These are phyloP conservation scores for Magallana nippona DNA, from an alignment of 2,888 invertebrate species.

Conservation along the genomic window DNA sequence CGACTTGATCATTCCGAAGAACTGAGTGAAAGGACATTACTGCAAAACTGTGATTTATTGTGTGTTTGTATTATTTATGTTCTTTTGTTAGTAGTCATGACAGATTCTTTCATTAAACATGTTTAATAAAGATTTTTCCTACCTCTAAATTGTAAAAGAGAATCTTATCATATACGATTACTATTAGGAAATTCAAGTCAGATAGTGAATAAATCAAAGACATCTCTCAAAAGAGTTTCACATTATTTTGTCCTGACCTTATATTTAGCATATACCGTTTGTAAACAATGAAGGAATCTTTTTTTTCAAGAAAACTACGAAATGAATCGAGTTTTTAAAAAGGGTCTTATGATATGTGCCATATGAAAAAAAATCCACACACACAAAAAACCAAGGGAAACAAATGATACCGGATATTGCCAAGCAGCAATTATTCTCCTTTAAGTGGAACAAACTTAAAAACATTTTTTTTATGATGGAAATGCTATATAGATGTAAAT, in stretches of 20 bases:
- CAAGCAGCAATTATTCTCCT: too few species aligned
- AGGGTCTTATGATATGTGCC: too few species aligned
- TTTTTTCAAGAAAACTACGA: too few species aligned
- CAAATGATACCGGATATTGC: too few species aligned
- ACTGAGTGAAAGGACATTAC: constrained; percentile 21
- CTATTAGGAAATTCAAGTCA: not conserved
- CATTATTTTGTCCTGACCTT: not conserved
- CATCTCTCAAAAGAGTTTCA: not conserved
- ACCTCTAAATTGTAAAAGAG: constrained; percentile 3
- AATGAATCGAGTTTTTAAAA: too few species aligned
- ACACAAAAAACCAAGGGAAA: too few species aligned
- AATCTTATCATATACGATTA: constrained; percentile 1
- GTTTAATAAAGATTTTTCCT: not conserved
- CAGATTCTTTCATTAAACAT: constrained; percentile 19
- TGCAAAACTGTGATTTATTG: constrained; percentile 21
- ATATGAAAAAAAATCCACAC: too few species aligned
- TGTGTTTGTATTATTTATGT: constrained; percentile 27
- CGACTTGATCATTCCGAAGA: constrained; percentile 32
- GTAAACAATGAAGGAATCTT: too few species aligned
- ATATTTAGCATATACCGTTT: too few species aligned
- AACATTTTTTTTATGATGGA: too few species aligned
- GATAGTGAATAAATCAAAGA: constrained; percentile 13
- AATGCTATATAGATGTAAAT: too few species aligned
- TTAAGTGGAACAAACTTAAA: too few species aligned
- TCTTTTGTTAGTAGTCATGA: not conserved